These are phyloP conservation scores for Caiman crocodilus DNA, from an alignment of 2,797 vertebrate genomes.

Conservation along the genomic window DNA sequence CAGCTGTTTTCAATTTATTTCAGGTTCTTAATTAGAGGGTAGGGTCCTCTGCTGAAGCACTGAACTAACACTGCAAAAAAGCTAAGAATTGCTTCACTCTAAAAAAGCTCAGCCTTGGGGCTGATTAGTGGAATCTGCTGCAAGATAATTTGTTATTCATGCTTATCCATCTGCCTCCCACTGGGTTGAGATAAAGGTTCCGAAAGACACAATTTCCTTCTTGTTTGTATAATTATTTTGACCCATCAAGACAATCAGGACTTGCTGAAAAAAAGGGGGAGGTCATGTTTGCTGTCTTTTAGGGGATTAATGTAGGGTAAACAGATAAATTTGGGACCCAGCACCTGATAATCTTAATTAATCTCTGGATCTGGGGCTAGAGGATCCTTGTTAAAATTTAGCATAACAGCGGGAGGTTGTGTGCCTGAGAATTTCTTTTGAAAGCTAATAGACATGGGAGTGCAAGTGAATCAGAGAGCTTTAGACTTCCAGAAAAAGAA, in stretches of 20 bases:
- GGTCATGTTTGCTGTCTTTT: slow-evolving; percentile 78
- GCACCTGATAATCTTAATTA: slow-evolving; percentile 85
- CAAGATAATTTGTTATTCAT: slow-evolving; percentile 86
- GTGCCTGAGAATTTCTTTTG: neutral
- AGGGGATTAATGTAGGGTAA: slow-evolving; percentile 73
- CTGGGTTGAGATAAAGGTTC: slow-evolving; percentile 73
- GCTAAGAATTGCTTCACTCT: slow-evolving; percentile 77
- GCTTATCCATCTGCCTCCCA: slow-evolving; percentile 76
- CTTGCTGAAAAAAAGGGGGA: slow-evolving; percentile 56
- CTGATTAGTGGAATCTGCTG: slow-evolving; percentile 84
- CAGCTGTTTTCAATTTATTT: slow-evolving; percentile 95
- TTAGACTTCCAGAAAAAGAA: neutral
- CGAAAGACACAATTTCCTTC: slow-evolving; percentile 75
- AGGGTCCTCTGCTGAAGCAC: slow-evolving; percentile 86
- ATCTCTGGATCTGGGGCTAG: slow-evolving; percentile 77
- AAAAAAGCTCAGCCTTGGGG: slow-evolving; percentile 66
- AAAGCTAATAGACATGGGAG: slow-evolving; percentile 24
- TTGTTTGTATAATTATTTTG: slow-evolving; percentile 76
- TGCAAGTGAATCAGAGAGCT: neutral
- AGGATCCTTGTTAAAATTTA: slow-evolving; percentile 61
- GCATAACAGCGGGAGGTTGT: slow-evolving; percentile 27
- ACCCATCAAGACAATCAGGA: slow-evolving; percentile 75
- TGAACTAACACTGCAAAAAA: slow-evolving; percentile 80
- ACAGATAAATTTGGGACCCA: slow-evolving; percentile 46
- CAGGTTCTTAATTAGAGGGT: slow-evolving; percentile 91